A percentile compares a stretch with the other conserved stretches of the same genome.
These are phyloP conservation scores for Chymomyza costata DNA, from an alignment of 1,140 invertebrate species.

Conservation along the genomic window DNA sequence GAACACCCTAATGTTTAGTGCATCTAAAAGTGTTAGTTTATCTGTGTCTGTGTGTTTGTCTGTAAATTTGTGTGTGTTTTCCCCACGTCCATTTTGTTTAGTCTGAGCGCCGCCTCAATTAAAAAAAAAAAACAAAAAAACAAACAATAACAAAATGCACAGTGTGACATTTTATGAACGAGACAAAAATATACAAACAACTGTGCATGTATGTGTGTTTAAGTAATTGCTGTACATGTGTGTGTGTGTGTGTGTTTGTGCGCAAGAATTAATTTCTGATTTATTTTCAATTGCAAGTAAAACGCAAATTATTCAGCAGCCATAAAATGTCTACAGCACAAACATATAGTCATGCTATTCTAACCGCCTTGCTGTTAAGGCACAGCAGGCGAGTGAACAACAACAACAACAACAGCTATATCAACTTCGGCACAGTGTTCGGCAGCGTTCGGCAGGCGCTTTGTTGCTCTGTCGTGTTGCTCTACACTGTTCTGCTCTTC, in stretches of 20 bases:
- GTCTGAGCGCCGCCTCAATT: conserved; percentile 59
- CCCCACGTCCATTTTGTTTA: conserved; percentile 56
- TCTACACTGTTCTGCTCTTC: not conserved
- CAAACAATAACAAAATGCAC: conserved; percentile 23
- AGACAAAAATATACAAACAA: conserved; percentile 23
- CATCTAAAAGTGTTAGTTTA: not conserved
- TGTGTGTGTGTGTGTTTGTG: conserved; percentile 26
- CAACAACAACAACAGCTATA: too few relatives aligned
- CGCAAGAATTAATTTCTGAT: conserved; percentile 69
- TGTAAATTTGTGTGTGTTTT: conserved; percentile 19
- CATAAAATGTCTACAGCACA: conserved; percentile 30
- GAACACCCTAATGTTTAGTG: too few relatives aligned
- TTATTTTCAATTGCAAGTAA: conserved; percentile 71
- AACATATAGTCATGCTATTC: conserved; percentile 35
- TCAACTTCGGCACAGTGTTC: too few relatives aligned
- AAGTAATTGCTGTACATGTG: too few relatives aligned
- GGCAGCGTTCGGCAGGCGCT: not conserved
- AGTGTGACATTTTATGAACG: conserved; percentile 40
- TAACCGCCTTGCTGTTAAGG: too few relatives aligned
- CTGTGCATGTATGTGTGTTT: conserved; percentile 3
- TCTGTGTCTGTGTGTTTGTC: conserved; percentile 9
- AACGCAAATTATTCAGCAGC: conserved; percentile 69
- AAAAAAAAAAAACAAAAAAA: conserved; percentile 33
- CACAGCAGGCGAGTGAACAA: too few relatives aligned
- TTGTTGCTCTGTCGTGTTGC: conserved; percentile 15